Evolutionary conservation across 2,113 vertebrate species (phyloP), one percentile per base, ranked within the genome.

Genomic region (Jaculus jaculus): DNA sequence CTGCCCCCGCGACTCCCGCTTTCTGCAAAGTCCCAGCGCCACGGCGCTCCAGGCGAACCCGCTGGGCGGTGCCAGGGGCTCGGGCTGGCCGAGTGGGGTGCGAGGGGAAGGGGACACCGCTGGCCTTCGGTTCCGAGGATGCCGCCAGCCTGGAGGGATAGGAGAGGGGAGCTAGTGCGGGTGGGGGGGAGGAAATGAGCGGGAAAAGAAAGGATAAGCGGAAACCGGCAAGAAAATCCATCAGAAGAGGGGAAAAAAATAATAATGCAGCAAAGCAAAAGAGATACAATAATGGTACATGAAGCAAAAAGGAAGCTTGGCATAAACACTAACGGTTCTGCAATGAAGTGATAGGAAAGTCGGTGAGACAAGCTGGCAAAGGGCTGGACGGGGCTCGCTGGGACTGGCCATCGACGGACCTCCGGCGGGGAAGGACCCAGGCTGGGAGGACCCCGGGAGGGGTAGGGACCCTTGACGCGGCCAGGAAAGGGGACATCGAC

Each of bases 11-110:
- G 8, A 32, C 65, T 93, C 93, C 92, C 66, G 80, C 87, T 89
- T 95, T 63, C 75, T 1, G 58, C 94, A 58, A 91, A 96, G 91
- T 84, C 26, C 80, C 0, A 54, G 58, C 8, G 54, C 34, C 28
- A 5, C 78, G 7, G 26, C 1, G 21, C 3, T 3, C 58, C 82
- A 17, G 4, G 9, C 10, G 21, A 16, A 30, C 34, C 3, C 0
- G 12, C 18, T 16, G 2, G n/a, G 58, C 23, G 7, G 39, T 28
- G 11, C 30, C 3, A 12, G 58, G n/a, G 34, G n/a, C 26, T 24
- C 4, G 7, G 24, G 12, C 24, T 0, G 9, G 61, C 8, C 69
- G 17, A 30, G 34, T 7, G 37, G 8, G 32, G 32, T 2, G 20
- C 1, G 39, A 2, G 85, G 13, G 42, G 47, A 32, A 1, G 9